phyloP scores from a whole-genome alignment of 2,113 vertebrate genomes.

The Dascyllus trimaculatus region DNA sequence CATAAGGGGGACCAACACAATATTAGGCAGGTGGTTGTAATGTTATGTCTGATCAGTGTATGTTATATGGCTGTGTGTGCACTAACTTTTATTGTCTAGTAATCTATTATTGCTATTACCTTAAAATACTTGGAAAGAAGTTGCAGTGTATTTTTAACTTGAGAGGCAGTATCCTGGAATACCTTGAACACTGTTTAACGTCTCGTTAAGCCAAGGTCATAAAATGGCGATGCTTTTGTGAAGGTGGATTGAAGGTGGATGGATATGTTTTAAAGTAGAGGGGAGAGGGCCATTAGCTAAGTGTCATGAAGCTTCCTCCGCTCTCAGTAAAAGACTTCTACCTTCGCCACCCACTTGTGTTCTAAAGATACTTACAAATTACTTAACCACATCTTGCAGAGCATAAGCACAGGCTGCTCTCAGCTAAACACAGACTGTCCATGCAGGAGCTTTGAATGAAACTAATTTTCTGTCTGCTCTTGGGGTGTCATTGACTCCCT shows the following conservation, averaged over 20 bases:
- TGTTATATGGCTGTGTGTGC: too few relatives aligned
- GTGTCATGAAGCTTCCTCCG: conserved; percentile 17
- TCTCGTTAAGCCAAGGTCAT: not conserved
- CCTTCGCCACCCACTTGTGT: conserved; percentile 31
- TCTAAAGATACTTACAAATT: conserved; percentile 42
- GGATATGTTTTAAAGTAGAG: conserved; percentile 27
- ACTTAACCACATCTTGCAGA: conserved; percentile 46
- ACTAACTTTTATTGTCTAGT: too few relatives aligned
- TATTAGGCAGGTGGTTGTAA: too few relatives aligned
- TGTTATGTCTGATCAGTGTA: too few relatives aligned
- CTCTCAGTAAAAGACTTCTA: conserved; percentile 38
- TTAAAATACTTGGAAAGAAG: too few relatives aligned
- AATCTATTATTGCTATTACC: too few relatives aligned
- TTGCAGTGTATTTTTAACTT: too few relatives aligned
- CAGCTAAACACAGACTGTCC: conserved; percentile 45
- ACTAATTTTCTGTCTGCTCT: conserved; percentile 51
- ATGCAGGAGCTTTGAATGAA: conserved; percentile 37
- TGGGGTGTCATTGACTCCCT: conserved; percentile 55
- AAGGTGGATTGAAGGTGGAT: conserved; percentile 4
- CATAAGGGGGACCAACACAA: too few relatives aligned
- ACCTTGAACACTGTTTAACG: too few relatives aligned
- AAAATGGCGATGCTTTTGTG: conserved; percentile 6
- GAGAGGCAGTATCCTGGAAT: not conserved
- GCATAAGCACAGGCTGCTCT: conserved; percentile 37
- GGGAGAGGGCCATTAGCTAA: conserved; percentile 13